Base-by-base conservation (phyloP, 1,140 invertebrate genomes). In the Micrasema longulum region DNA sequence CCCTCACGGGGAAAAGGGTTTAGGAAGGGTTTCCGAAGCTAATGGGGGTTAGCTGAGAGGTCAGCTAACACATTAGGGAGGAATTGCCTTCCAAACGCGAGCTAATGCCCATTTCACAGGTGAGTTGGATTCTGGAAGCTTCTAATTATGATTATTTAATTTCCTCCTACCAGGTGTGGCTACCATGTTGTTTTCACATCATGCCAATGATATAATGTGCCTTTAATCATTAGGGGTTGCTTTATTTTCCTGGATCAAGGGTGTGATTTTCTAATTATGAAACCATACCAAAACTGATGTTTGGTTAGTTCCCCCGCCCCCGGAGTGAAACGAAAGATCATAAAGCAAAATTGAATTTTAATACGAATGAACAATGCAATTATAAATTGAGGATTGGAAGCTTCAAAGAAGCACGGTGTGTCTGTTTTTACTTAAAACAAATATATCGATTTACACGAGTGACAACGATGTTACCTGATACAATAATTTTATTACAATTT, bases 141-240 rank as follows among this genome's bases (percentile, higher is more conserved):
- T 50, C 23, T 57, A 57, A 57, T 57, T 57, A 57, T 57, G 53
- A 57, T 57, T 57, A 57, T 16, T 35, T 57, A 57, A 36, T 57
- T 57, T 18, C 12, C n/a, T 35, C 31, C 36, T 57, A 12, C 12
- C 53, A 57, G 23, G 23, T 57, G 53, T 5, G n/a, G 23, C 48
- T n/a, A 36, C 23, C 31, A 35, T 57, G 36, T 57, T 57, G 53
- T 57, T 57, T 57, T 36, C 53, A 14, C 53, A 57, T 57, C 26
- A 35, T 35, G 6, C 23, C 23, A 57, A 57, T 57, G 53, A 57
- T 36, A 36, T 57, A 36, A 57, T 36, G 53, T 57, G 16, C 23
- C 36, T 57, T 57, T 57, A 57, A 57, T 18, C 31, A 36, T 12
- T 36, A 26, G 11, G 6, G 22, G 10, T 50, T 18, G 20, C 31